Evolutionary conservation across 2,113 vertebrate genomes (phyloP).

Genomic region (Tyrannus savana): DNA sequence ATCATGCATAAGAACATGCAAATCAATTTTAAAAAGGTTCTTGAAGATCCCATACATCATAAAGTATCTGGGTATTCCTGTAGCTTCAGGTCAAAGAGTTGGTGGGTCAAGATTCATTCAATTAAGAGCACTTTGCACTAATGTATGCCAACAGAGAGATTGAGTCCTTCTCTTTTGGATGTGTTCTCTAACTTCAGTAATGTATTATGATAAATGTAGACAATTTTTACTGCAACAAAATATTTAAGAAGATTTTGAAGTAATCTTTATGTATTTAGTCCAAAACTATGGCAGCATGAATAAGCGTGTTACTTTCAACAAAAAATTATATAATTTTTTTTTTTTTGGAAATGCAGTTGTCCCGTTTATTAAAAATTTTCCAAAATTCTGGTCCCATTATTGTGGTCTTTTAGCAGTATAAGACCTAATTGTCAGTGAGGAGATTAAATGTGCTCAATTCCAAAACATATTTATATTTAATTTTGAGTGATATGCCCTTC

Average conservation of each 20-base stretch:
- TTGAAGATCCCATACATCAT: neutral
- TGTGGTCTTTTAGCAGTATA: neutral
- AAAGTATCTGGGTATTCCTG: neutral
- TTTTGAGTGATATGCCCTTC: neutral
- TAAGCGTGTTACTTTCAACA: neutral
- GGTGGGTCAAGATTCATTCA: neutral
- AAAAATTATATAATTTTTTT: neutral
- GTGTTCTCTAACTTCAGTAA: neutral
- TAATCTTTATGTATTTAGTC: neutral
- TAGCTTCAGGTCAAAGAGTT: neutral
- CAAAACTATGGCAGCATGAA: neutral
- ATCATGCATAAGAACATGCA: rapidly evolving
- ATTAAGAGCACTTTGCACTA: neutral
- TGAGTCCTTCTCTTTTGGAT: neutral
- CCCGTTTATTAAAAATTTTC: neutral
- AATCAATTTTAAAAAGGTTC: neutral
- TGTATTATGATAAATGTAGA: neutral
- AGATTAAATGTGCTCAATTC: neutral
- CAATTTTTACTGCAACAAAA: neutral
- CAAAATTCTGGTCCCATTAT: neutral
- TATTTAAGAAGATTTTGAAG: neutral
- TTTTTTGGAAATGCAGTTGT: neutral
- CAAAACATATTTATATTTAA: neutral
- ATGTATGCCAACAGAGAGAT: neutral
- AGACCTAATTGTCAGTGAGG: neutral